Conservation (phyloP, 53 echinoderm and acorn worm species). For the Antedon mediterranea region DNA sequence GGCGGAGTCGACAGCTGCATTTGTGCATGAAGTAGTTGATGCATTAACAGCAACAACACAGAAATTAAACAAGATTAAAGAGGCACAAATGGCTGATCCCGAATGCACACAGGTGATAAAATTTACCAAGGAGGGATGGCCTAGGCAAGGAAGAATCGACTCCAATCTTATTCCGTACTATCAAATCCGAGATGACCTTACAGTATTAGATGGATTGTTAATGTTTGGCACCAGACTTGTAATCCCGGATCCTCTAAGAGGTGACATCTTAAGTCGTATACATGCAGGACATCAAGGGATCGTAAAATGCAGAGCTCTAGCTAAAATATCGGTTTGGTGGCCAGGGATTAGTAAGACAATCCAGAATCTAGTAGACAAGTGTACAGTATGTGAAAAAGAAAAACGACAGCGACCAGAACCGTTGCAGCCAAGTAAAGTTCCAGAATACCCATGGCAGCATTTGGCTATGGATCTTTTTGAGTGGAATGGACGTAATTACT, state of each 20-base stretch:
- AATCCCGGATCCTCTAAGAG: not conserved
- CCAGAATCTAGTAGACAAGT: not conserved
- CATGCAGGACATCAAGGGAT: not conserved
- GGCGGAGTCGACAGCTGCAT: not conserved
- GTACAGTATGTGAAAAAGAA: not conserved
- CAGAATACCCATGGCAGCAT: not conserved
- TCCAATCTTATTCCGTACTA: conserved; percentile 10
- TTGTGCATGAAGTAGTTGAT: not conserved
- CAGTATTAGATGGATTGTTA: not conserved
- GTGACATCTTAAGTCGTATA: not conserved
- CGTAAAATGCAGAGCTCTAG: not conserved
- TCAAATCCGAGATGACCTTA: conserved; percentile 15
- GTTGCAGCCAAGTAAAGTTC: not conserved
- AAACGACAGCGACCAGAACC: not conserved
- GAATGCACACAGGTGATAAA: not conserved
- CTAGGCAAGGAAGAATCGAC: conserved; percentile 6
- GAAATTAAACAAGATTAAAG: not conserved
- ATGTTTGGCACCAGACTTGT: not conserved
- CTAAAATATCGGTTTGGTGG: not conserved
- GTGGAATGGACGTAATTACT: not conserved
- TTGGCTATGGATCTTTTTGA: not conserved
- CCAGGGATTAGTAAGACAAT: not conserved
- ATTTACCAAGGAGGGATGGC: not conserved
- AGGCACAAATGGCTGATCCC: not conserved
- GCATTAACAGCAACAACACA: not conserved